Evolutionary conservation across 2,113 vertebrate genomes (phyloP), one percentile per base, ranked within the genome.

Genomic region (Eublepharis macularius): DNA sequence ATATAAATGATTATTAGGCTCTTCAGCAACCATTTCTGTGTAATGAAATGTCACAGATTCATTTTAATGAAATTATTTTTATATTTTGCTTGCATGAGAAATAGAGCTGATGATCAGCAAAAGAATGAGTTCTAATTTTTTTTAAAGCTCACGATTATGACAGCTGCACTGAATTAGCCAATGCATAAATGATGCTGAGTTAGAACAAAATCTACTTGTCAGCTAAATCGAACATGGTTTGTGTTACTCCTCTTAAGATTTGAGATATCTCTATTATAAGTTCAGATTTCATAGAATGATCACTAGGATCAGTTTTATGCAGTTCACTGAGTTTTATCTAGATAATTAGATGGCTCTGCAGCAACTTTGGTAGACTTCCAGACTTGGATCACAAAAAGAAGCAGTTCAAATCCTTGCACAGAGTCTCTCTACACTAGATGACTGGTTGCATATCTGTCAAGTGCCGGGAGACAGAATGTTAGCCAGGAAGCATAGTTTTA

Each of bases 21-120:
- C n/a, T 83, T 82, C 60, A 84, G 72, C 21, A 81, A 4, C 36
- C 69, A 16, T 34, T 39, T 34, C 69, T 32, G 12, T 57, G 41
- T 57, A 90, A 60, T 69, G 41, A 60, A 76, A 76, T 74, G 24
- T 68, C 83, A 51, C 89, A 43, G 9, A 85, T 76, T 41, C 45
- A 75, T n/a, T 65, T 73, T 79, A 86, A 90, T 90, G 49, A 83
- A 85, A 76, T 79, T 9, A 47, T 78, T 83, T 29, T 63, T 69
- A 86, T 73, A 84, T 81, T 83, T 74, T 51, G 73, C 79, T 82
- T 57, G 60, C n/a, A 21, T 82, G 57, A 82, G 47, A 86, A 82
- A 77, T 32, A 76, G 73, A 86, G 66, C 78, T 75, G 36, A 68
- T 80, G 69, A 84, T 87, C 65, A 47, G 39, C 81, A 51, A 2